Evolutionary conservation across 2,888 invertebrate genomes (phyloP).

Genomic region (Tipula lateralis): DNA sequence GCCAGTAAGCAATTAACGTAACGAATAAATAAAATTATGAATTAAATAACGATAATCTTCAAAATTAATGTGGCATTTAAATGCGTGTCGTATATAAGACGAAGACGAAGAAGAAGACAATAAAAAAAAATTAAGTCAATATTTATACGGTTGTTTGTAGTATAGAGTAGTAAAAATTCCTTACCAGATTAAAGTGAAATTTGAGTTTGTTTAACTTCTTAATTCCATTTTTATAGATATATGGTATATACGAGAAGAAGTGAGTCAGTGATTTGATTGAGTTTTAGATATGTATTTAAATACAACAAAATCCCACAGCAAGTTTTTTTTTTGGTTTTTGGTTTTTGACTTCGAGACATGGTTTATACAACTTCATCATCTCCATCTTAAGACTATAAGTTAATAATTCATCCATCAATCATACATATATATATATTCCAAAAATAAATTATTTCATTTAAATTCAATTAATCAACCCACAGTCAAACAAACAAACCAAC

Average conservation of each 20-base stretch:
- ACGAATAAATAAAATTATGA: conserved; percentile 5
- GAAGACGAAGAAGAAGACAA: neutral
- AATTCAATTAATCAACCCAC: conserved; percentile 12
- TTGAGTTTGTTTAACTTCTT: neutral
- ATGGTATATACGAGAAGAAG: neutral
- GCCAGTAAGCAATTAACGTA: conserved; percentile 14
- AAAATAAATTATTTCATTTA: conserved; percentile 19
- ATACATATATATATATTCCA: neutral
- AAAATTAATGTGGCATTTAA: neutral
- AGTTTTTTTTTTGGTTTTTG: neutral
- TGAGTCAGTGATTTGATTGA: neutral
- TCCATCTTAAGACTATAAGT: neutral
- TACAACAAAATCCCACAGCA: neutral
- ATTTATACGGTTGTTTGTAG: neutral
- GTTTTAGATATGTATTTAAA: neutral
- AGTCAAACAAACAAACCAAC: neutral
- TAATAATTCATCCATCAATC: neutral
- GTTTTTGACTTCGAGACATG: neutral
- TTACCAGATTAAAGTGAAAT: conserved; percentile 11
- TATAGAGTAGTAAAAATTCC: neutral
- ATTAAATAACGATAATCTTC: conserved; percentile 5
- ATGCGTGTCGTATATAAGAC: neutral
- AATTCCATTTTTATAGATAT: conserved; percentile 6
- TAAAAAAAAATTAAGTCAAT: neutral
- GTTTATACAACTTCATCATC: neutral